These are phyloP conservation scores for Pammene aurita DNA, from an alignment of 2,888 invertebrate species.

Conservation along the genomic window DNA sequence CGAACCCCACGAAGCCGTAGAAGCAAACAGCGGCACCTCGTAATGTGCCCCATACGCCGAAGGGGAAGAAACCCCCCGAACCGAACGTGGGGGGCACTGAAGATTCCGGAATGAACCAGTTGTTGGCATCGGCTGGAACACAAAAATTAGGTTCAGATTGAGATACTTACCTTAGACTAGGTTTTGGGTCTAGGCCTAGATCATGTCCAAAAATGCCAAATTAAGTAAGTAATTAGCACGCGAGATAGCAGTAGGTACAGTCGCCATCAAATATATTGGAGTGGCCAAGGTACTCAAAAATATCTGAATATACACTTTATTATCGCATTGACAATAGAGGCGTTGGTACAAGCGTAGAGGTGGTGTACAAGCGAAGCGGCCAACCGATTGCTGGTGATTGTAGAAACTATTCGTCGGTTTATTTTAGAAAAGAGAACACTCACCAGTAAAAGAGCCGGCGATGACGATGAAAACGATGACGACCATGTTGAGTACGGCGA, in stretches of 20 bases:
- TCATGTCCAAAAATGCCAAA: too few relatives aligned
- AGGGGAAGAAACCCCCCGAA: slow-evolving; percentile 94
- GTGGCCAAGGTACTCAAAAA: too few relatives aligned
- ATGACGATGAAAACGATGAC: slow-evolving; percentile 89
- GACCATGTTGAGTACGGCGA: slow-evolving; percentile 87
- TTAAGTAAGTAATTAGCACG: too few relatives aligned
- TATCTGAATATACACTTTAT: too few relatives aligned
- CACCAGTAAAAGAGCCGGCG: slow-evolving; percentile 87
- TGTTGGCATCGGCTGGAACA: slow-evolving; percentile 74
- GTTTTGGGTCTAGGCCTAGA: too few relatives aligned
- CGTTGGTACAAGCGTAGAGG: too few relatives aligned
- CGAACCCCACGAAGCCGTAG: slow-evolving; percentile 97
- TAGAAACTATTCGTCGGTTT: too few relatives aligned
- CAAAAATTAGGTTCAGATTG: neutral
- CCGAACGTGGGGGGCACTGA: slow-evolving; percentile 79
- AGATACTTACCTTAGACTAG: neutral
- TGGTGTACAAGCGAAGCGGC: too few relatives aligned
- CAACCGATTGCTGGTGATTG: too few relatives aligned
- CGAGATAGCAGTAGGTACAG: too few relatives aligned
- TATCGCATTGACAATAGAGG: too few relatives aligned
- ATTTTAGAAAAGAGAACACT: slow-evolving; percentile 34
- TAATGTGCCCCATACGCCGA: slow-evolving; percentile 91
- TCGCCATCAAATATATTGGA: too few relatives aligned
- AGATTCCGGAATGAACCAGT: slow-evolving; percentile 80
- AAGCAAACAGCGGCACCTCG: slow-evolving; percentile 92